phyloP scores from a whole-genome alignment of 2,888 invertebrate genomes.

The Tetragnatha montana region DNA sequence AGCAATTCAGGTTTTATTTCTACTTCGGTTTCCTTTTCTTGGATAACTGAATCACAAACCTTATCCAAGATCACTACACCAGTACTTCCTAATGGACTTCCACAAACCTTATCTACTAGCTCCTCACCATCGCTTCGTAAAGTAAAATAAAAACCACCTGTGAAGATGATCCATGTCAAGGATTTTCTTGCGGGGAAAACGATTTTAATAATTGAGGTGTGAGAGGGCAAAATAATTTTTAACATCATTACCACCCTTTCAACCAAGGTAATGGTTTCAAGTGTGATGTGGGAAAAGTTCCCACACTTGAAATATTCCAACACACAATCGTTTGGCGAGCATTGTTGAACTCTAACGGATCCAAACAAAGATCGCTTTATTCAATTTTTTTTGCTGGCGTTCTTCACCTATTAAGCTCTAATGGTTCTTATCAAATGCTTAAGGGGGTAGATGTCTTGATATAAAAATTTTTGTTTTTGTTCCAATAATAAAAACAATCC shows the following conservation, averaged over 20 bases:
- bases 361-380: neutral
- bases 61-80: too few relatives aligned
- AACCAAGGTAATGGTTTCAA: constrained; percentile 37
- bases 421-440: neutral
- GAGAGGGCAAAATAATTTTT: neutral
- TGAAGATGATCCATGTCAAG: neutral
- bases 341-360: neutral
- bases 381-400: neutral
- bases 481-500: neutral
- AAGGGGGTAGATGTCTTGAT: neutral
- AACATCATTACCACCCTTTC: constrained; percentile 4
- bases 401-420: neutral
- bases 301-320: constrained; percentile 16
- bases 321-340: neutral
- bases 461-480: neutral
- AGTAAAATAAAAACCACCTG: neutral
- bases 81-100: too few relatives aligned
- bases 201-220: constrained; percentile 15
- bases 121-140: neutral
- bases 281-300: constrained; percentile 12
- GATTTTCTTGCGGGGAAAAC: neutral
- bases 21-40: too few relatives aligned
- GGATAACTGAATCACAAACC: too few relatives aligned
- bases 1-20: too few relatives aligned
- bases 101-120: neutral